These are phyloP conservation scores for Willisornis vidua DNA, from an alignment of 2,113 vertebrate species.

Conservation along the genomic window DNA sequence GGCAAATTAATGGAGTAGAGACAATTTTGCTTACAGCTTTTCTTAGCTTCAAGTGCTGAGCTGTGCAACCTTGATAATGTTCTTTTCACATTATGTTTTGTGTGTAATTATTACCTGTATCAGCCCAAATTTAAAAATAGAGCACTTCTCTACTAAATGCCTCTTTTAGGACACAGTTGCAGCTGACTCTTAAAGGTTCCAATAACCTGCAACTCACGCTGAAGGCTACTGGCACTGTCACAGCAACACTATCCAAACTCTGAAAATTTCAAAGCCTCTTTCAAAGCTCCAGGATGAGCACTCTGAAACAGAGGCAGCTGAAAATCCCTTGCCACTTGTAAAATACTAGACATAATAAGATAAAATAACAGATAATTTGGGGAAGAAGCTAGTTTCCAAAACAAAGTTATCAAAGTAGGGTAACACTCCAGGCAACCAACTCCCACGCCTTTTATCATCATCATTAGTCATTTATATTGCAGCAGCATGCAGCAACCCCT, in stretches of 20 bases:
- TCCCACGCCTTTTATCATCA: constrained; percentile 64
- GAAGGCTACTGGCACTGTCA: constrained; percentile 3
- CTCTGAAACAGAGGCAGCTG: background rate
- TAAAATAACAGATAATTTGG: constrained; percentile 34
- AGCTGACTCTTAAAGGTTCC: constrained; percentile 19
- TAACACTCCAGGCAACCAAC: constrained; percentile 60
- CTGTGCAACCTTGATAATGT: constrained; percentile 60
- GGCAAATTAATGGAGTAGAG: constrained; percentile 55
- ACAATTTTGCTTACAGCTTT: constrained; percentile 30
- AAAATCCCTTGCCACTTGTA: background rate
- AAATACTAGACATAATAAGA: background rate
- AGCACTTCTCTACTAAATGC: background rate
- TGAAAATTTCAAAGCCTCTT: background rate
- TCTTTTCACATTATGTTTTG: constrained; percentile 49
- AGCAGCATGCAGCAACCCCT: constrained; percentile 64
- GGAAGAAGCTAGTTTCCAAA: constrained; percentile 28
- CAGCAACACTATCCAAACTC: background rate
- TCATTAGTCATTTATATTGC: constrained; percentile 69
- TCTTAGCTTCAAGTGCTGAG: constrained; percentile 57
- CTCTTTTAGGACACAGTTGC: background rate
- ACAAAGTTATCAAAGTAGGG: constrained; percentile 55
- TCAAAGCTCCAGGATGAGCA: background rate
- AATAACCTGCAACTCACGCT: background rate
- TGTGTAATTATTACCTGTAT: constrained; percentile 54
- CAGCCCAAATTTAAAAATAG: constrained; percentile 57